Percentiles rank a stretch among this genome's conserved stretches.
phyloP scores from a whole-genome alignment of 2,113 vertebrate species.

The Clinocottus analis region DNA sequence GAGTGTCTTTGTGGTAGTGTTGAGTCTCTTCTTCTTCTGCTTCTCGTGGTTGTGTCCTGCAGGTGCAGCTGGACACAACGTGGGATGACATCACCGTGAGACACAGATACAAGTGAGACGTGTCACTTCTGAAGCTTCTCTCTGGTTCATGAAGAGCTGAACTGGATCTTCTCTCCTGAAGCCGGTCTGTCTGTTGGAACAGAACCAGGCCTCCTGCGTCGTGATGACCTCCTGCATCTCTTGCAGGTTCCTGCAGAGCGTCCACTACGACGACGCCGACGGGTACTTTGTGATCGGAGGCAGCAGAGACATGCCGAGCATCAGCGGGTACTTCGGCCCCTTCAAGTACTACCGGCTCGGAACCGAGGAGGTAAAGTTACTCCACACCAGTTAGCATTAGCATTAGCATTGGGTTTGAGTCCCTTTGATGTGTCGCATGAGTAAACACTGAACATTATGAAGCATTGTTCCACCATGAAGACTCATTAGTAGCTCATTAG shows the following conservation, averaged over 20 bases:
- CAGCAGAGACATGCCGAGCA: constrained; percentile 82
- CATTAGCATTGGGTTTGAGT: too few species aligned
- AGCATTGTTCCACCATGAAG: too few species aligned
- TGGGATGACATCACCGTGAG: constrained; percentile 39
- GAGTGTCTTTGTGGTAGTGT: too few species aligned
- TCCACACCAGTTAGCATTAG: too few species aligned
- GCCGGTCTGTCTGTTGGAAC: too few species aligned
- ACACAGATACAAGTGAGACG: constrained; percentile 46
- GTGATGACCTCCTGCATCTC: too few species aligned
- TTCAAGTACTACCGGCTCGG: constrained; percentile 89
- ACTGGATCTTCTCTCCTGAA: background rate
- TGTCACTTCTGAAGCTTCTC: background rate
- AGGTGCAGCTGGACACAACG: constrained; percentile 51
- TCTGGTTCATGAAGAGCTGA: background rate
- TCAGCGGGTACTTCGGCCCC: constrained; percentile 90
- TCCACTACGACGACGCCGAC: constrained; percentile 89
- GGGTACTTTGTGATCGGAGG: constrained; percentile 94
- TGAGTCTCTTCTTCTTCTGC: too few species aligned
- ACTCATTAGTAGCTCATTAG: too few species aligned
- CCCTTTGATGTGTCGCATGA: too few species aligned
- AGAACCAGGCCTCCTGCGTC: too few species aligned
- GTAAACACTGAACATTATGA: too few species aligned
- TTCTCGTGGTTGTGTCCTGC: too few species aligned
- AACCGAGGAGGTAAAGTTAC: constrained; percentile 70
- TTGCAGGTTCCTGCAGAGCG: constrained; percentile 84